Base-by-base conservation (phyloP, 2,113 vertebrate genomes). In the Cephalopterus ornatus region DNA sequence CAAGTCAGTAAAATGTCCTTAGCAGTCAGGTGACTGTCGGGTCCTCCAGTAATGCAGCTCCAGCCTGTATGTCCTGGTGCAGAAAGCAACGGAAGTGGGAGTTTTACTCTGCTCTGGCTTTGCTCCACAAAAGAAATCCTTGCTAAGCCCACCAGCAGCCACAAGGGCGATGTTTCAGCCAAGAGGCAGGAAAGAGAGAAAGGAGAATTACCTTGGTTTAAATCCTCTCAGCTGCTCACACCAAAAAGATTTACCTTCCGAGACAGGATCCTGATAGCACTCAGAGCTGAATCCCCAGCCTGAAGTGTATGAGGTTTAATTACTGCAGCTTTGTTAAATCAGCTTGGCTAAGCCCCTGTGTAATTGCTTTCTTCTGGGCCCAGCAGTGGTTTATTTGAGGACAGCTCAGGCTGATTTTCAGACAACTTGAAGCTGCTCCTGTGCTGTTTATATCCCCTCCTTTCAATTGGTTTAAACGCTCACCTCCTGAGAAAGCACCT, bases 241-340 rank as follows among this genome's bases (percentile, higher is more conserved):
- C 56, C 77, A 53, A 68, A 87, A 85, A 65, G 81, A 75, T 85
- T 89, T 81, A 94, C 91, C 94, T 94, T 94, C 67, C 0, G 0
- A 92, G 84, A 61, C 49, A 41, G 53, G 77, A 82, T 88, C 87
- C 62, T 76, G 77, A 84, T 37, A 94, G 77, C 62, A n/a, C 73
- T 95, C 2, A 0, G 77, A 74, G 67, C 70, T 62, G 89, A 96
- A 82, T 94, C 89, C 94, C 96, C 91, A 85, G 87, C 85, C 92
- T 88, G 79, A 95, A 94, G 87, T 88, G 66, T 46, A 41, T 58
- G 87, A 96, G 87, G 87, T 91, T 96, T 97, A 97, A 96, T 96
- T 97, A 97, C 93, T 94, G 87, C 62, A 79, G 96, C 94, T 96
- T 96, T 94, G 91, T 96, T 96, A 96, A 95, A 96, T 95, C 93